These are phyloP conservation scores for Palythoa heliodiscus DNA, from an alignment of 92 coral and sea anemone genomes.

Conservation along the genomic window DNA sequence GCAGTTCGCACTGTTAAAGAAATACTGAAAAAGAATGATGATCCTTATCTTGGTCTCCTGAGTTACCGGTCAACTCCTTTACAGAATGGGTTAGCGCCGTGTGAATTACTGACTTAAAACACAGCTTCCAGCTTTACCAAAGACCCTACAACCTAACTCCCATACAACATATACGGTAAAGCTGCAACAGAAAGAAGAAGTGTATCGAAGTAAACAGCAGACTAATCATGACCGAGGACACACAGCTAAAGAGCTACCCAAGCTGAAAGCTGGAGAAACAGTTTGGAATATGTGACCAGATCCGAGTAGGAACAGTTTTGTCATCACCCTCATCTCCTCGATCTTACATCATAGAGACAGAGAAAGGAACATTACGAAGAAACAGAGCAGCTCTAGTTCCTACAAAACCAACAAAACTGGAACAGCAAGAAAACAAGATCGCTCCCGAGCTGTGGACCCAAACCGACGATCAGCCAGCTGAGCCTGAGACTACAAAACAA, in stretches of 20 bases:
- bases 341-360: conserved; percentile 49
- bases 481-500: too few relatives aligned
- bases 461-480: background rate
- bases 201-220: conserved; percentile 49
- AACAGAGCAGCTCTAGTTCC: conserved; percentile 55
- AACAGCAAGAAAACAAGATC: background rate
- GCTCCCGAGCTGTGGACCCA: background rate
- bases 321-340: conserved; percentile 42
- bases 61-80: conserved; percentile 44
- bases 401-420: background rate
- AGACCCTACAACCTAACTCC: background rate
- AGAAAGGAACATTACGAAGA: conserved; percentile 49
- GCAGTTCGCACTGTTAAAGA: too few relatives aligned
- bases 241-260: conserved; percentile 44
- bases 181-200: conserved; percentile 39
- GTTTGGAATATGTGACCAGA: conserved; percentile 60
- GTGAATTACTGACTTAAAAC: conserved; percentile 47
- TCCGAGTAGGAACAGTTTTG: conserved; percentile 39
- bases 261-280: conserved; percentile 40
- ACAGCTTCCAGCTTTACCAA: conserved; percentile 49
- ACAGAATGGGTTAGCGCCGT: conserved; percentile 47
- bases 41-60: conserved; percentile 35
- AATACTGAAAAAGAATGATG: too few relatives aligned
- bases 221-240: conserved; percentile 30
- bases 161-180: conserved; percentile 30